Evolutionary conservation across 2,113 vertebrate genomes (phyloP).

Genomic region (Origma solitaria): DNA sequence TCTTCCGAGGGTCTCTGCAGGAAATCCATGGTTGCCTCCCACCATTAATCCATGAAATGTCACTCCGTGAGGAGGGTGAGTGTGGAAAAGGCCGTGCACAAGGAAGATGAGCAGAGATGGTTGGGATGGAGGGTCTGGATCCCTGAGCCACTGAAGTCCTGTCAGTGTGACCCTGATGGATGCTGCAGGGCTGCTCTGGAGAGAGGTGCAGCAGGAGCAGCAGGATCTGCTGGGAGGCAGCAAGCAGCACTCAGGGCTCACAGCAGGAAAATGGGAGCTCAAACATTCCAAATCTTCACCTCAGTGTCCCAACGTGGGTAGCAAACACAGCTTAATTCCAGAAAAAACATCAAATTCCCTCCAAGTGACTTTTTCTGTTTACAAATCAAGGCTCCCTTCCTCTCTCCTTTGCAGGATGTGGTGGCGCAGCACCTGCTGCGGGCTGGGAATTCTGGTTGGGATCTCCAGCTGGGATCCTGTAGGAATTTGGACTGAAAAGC

Average conservation of each 20-base stretch:
- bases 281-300: not conserved
- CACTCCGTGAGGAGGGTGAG: rapidly evolving
- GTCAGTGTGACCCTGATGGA: rapidly evolving
- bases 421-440: not conserved
- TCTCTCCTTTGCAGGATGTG: not conserved
- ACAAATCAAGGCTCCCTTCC: not conserved
- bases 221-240: rapidly evolving
- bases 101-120: not conserved
- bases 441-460: not conserved
- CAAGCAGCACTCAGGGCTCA: not conserved
- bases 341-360: rapidly evolving
- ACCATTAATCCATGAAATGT: not conserved
- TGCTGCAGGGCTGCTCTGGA: not conserved
- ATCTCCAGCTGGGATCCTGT: not conserved
- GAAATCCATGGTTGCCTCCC: not conserved
- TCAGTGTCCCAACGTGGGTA: rapidly evolving
- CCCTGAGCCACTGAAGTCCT: rapidly evolving
- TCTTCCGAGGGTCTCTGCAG: not conserved
- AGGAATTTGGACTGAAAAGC: not conserved
- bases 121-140: not conserved
- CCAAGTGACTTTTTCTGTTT: not conserved
- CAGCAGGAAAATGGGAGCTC: not conserved
- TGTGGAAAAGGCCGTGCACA: rapidly evolving
- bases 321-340: not conserved
- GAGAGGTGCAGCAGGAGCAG: not conserved